A percentile compares a stretch with the other conserved stretches of the same genome.
Conservation (phyloP, 2,113 vertebrate genomes). For the Erythrolamprus reginae region DNA sequence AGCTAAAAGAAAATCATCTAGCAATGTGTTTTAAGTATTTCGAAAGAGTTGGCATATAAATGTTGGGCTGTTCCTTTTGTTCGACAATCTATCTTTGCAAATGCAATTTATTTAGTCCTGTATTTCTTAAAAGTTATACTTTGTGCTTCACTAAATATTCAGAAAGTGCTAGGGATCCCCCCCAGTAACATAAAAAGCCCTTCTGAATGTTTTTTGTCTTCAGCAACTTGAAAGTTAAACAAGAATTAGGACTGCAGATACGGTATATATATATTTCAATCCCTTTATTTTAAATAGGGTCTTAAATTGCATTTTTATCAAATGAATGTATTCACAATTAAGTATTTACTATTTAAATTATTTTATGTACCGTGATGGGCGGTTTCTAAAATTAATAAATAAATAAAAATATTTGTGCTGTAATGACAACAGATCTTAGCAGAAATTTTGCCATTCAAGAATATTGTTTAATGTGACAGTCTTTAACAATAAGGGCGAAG, state of each 20-base stretch:
- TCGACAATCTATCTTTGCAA: neutral
- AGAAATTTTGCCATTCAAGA: neutral
- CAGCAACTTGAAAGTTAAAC: neutral
- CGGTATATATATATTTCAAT: neutral
- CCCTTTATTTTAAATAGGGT: neutral
- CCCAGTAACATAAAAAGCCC: neutral
- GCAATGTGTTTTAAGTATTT: neutral
- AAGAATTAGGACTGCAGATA: neutral
- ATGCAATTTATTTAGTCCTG: neutral
- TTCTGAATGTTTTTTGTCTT: neutral
- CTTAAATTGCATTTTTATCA: neutral
- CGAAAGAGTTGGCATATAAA: neutral
- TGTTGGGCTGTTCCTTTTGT: neutral
- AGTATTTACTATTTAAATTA: neutral
- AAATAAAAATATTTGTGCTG: neutral
- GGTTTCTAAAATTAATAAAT: too few species aligned
- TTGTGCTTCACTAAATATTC: neutral
- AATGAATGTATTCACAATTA: neutral
- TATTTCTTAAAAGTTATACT: neutral
- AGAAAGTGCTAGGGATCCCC: neutral
- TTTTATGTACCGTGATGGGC: neutral
- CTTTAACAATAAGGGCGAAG: neutral
- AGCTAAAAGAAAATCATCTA: too few species aligned
- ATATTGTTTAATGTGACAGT: neutral
- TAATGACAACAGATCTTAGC: neutral